These are phyloP conservation scores for Palythoa grandiflora DNA, from an alignment of 92 coral and sea anemone species.

Conservation along the genomic window DNA sequence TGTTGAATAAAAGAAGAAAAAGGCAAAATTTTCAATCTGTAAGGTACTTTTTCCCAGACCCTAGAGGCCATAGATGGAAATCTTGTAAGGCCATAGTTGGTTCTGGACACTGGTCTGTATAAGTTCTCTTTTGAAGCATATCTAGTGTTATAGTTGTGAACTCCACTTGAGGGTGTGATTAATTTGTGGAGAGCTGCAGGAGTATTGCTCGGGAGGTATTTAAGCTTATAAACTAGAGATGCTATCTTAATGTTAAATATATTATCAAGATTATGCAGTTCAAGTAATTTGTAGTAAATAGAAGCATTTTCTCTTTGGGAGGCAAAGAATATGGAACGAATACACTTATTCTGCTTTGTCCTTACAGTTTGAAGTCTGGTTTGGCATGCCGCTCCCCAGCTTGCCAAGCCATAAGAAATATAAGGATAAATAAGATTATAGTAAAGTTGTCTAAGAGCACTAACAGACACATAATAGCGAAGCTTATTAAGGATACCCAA, in stretches of 20 bases:
- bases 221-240: slow-evolving; percentile 49
- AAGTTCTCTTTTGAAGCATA: too few species aligned
- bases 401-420: slow-evolving; percentile 48
- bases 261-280: slow-evolving; percentile 61
- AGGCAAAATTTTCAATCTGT: too few species aligned
- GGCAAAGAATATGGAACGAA: slow-evolving; percentile 68
- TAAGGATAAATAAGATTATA: slow-evolving; percentile 50
- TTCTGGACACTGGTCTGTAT: too few species aligned
- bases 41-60: too few species aligned
- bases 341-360: slow-evolving; percentile 64
- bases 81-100: too few species aligned
- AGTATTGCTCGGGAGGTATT: slow-evolving; percentile 21
- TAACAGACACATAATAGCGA: too few species aligned
- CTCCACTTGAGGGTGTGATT: too few species aligned
- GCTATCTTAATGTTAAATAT: slow-evolving; percentile 60
- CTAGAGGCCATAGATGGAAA: too few species aligned
- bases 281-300: slow-evolving; percentile 55
- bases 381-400: slow-evolving; percentile 62
- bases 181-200: slow-evolving; percentile 22
- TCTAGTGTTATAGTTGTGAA: too few species aligned
- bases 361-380: slow-evolving; percentile 33
- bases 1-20: too few species aligned
- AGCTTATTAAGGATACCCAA: too few species aligned
- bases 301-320: slow-evolving; percentile 44
- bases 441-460: not conserved